phyloP scores from a whole-genome alignment of 2,888 invertebrate genomes.

The Baronia brevicornis region DNA sequence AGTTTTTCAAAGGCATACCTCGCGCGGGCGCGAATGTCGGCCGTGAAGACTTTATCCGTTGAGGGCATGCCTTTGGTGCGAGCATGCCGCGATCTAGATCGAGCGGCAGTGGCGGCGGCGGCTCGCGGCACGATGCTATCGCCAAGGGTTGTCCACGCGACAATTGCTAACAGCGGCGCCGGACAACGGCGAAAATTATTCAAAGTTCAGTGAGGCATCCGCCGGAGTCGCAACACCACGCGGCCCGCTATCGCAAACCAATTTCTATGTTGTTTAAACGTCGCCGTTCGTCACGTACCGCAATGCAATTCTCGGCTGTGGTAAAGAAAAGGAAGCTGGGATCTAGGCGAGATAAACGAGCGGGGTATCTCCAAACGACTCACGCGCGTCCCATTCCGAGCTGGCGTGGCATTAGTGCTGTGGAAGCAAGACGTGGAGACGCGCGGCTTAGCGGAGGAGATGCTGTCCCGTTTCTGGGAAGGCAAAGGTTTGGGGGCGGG shows the following conservation, averaged over 20 bases:
- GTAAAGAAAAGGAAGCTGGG: constrained; percentile 11
- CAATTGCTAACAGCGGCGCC: constrained; percentile 67
- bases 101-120: constrained; percentile 50
- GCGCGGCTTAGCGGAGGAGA: constrained; percentile 17
- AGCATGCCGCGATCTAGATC: constrained; percentile 66
- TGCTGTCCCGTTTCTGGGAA: constrained; percentile 28
- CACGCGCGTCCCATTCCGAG: constrained; percentile 34
- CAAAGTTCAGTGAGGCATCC: constrained; percentile 41
- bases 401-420: constrained; percentile 5
- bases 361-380: constrained; percentile 28
- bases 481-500: constrained; percentile 19
- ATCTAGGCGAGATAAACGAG: constrained; percentile 12
- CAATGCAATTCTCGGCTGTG: constrained; percentile 4
- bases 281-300: constrained; percentile 13
- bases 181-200: constrained; percentile 60
- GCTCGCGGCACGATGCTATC: constrained; percentile 62
- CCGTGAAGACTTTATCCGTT: constrained; percentile 68
- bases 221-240: constrained; percentile 30
- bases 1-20: constrained; percentile 63
- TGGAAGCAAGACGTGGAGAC: constrained; percentile 18
- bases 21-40: constrained; percentile 45
- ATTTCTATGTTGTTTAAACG: constrained; percentile 20
- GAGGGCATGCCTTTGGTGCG: constrained; percentile 60
- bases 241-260: constrained; percentile 31
- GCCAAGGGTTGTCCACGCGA: constrained; percentile 54